Conservation (phyloP, 2,797 vertebrate species). For the Periparus ater region DNA sequence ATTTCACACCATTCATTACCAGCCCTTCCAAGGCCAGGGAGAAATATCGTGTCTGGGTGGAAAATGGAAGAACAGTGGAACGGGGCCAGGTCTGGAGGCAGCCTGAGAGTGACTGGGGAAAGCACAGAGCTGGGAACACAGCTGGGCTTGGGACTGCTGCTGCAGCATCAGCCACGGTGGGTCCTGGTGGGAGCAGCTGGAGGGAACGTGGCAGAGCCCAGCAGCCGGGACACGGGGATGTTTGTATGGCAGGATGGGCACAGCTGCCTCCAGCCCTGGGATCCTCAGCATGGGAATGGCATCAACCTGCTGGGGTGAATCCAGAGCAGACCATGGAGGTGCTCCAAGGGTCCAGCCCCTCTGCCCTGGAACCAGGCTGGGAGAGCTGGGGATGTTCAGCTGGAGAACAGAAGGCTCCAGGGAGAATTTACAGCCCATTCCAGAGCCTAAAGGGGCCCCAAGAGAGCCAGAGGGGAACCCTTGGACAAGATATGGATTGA, state of each 20-base stretch:
- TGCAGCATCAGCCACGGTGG: rapidly evolving
- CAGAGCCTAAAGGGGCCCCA: background rate
- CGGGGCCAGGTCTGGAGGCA: background rate
- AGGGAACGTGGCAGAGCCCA: rapidly evolving
- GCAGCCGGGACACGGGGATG: rapidly evolving
- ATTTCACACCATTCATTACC: background rate
- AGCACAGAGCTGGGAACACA: rapidly evolving
- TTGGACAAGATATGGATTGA: too few species aligned
- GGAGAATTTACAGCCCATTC: background rate
- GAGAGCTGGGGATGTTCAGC: background rate
- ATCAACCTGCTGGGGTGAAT: background rate
- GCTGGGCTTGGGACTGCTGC: background rate
- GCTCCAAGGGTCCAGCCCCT: background rate
- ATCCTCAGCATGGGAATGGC: background rate
- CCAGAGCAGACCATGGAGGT: background rate
- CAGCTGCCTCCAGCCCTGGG: background rate
- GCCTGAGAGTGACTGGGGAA: background rate
- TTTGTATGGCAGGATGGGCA: background rate
- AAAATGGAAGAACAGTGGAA: background rate
- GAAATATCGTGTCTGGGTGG: background rate
- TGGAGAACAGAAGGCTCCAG: background rate
- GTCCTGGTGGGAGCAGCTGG: background rate
- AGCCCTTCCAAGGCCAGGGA: background rate
- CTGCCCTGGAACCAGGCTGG: background rate
- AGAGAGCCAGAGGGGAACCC: background rate